Evolutionary conservation across 2,797 vertebrate genomes (phyloP).

Genomic region (Platyrinchus mystaceus): DNA sequence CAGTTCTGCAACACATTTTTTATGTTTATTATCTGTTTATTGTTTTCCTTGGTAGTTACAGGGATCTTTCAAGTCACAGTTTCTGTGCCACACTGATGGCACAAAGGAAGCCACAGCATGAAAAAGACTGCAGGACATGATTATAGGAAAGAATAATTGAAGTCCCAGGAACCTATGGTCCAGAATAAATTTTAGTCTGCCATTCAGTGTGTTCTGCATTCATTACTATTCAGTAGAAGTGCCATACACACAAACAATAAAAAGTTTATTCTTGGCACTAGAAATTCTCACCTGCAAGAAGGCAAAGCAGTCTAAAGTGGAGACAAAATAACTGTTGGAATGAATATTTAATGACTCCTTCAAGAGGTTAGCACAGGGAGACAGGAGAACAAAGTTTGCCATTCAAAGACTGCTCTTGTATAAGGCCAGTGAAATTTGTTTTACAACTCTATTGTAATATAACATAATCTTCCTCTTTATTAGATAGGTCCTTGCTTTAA

Average conservation of each 20-base stretch:
- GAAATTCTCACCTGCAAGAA: constrained; percentile 1
- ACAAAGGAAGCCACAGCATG: constrained; percentile 67
- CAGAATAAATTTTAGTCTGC: constrained; percentile 39
- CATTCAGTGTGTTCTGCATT: constrained; percentile 1
- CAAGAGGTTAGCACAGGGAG: constrained; percentile 4
- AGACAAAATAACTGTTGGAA: constrained; percentile 32
- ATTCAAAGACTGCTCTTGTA: constrained; percentile 20
- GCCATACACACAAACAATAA: background rate
- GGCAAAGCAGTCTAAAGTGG: background rate
- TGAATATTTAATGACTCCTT: constrained; percentile 63
- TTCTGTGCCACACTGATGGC: background rate
- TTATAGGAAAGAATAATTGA: constrained; percentile 52
- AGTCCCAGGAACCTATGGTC: constrained; percentile 4
- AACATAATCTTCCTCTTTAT: background rate
- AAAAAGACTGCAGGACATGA: constrained; percentile 68
- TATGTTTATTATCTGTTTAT: constrained; percentile 2
- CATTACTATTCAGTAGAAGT: constrained; percentile 37
- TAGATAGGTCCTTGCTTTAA: background rate
- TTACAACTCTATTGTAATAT: constrained; percentile 19
- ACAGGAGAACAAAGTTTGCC: constrained; percentile 11
- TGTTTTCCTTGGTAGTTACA: background rate
- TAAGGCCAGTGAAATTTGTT: constrained; percentile 43
- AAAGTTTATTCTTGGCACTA: constrained; percentile 26
- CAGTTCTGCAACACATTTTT: background rate
- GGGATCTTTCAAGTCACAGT: background rate